These are phyloP conservation scores for Hippocampus guttulatus DNA, from an alignment of 2,113 vertebrate species.

Conservation along the genomic window DNA sequence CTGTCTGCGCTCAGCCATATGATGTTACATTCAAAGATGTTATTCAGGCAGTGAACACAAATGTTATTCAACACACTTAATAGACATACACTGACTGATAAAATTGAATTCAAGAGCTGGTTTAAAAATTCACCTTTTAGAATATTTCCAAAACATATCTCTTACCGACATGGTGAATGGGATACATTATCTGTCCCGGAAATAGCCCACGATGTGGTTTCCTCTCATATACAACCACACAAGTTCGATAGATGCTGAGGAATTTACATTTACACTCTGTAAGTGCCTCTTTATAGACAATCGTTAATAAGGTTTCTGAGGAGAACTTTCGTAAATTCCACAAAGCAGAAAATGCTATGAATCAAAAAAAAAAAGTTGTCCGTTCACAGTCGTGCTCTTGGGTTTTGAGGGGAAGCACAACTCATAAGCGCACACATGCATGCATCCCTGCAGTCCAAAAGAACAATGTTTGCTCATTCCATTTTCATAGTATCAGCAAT, in stretches of 20 bases:
- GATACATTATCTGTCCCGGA: background rate
- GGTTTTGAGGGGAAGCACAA: conserved; percentile 24
- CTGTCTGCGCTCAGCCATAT: conserved; percentile 35
- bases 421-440: conserved; percentile 36
- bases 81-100: background rate
- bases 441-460: conserved; percentile 1
- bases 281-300: conserved; percentile 34
- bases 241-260: conserved; percentile 9
- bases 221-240: background rate
- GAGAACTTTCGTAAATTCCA: conserved; percentile 52
- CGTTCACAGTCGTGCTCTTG: conserved; percentile 31
- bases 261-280: conserved; percentile 32
- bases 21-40: conserved; percentile 27
- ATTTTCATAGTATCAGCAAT: background rate
- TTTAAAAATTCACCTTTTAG: background rate
- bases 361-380: conserved; percentile 51
- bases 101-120: background rate
- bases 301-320: conserved; percentile 38
- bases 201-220: background rate
- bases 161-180: background rate
- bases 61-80: background rate
- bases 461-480: conserved; percentile 13
- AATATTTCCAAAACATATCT: background rate
- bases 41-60: background rate
- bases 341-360: conserved; percentile 43